Conservation (phyloP, 2,797 vertebrate species). For the Zalophus californianus region DNA sequence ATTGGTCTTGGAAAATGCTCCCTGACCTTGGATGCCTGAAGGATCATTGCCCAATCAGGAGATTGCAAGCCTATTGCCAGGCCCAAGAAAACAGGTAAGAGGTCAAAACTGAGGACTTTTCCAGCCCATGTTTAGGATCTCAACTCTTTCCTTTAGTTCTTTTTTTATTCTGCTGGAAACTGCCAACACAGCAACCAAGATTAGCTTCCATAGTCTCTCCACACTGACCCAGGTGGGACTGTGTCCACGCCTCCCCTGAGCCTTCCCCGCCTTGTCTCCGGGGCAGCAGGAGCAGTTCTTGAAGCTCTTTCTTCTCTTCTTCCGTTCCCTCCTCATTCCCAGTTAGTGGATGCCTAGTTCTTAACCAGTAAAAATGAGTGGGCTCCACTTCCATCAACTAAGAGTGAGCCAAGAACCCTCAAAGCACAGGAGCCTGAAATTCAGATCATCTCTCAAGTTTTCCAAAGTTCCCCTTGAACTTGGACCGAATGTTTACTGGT, state of each 20-base stretch:
- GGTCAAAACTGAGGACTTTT: slow-evolving; percentile 32
- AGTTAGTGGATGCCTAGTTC: neutral
- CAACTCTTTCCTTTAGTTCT: slow-evolving; percentile 45
- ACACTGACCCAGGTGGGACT: rapidly evolving
- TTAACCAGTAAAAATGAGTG: neutral
- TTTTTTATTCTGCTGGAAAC: slow-evolving; percentile 66
- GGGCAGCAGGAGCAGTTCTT: neutral
- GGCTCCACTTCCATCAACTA: neutral
- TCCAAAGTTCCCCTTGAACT: slow-evolving; percentile 3
- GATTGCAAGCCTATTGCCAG: slow-evolving; percentile 36
- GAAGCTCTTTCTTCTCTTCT: neutral
- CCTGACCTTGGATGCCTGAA: neutral
- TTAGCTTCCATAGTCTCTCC: neutral
- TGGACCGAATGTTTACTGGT: neutral
- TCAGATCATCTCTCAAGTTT: neutral
- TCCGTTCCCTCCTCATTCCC: neutral
- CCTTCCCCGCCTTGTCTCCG: neutral
- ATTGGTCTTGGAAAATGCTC: neutral
- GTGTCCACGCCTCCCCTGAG: rapidly evolving
- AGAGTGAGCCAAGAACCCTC: neutral
- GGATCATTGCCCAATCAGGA: neutral
- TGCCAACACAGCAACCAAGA: slow-evolving; percentile 66
- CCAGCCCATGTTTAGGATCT: neutral
- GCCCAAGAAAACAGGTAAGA: slow-evolving; percentile 80
- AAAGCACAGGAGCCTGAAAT: neutral